Evolutionary conservation across 2,113 vertebrate species (phyloP), one percentile per base, ranked within the genome.

Genomic region (Chelonoidis abingdonii): DNA sequence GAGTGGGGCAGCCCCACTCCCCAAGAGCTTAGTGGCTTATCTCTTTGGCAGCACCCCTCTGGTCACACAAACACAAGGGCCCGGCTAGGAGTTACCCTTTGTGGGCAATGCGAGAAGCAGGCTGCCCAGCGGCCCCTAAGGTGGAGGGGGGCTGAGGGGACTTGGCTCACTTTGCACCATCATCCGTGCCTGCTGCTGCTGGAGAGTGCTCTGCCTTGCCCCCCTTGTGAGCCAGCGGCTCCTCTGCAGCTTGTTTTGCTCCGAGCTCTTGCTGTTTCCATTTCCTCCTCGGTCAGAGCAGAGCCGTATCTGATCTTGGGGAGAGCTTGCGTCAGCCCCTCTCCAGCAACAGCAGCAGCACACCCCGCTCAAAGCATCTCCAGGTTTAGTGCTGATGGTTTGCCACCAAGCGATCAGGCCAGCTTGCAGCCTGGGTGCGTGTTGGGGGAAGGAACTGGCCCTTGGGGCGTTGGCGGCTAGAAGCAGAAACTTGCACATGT

Each of bases 271-370:
- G 29, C 35, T 19, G 79, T 29, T 84, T n/a, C 87, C 83, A n/a
- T 80, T 57, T 89, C 72, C 19, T n/a, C 62, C 44, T n/a, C 10
- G 50, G 31, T 76, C 72, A 50, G 22, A 53, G 85, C 11, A 10
- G 38, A 52, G 1, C 1, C 0, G 1, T 76, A 79, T 65, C 83
- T 50, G 14, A 56, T 49, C n/a, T n/a, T 27, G 27, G 50, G n/a
- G 82, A 27, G 41, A 24, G 11, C 24, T 16, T 27, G 41, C 11
- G 12, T 47, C 75, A 78, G 41, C 27, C 24, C 7, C 7, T 25
- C 41, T 27, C 38, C 38, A 13, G 41, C 41, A 41, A 4, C 41
- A 24, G 24, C 38, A 41, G 69, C n/a, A n/a, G 9, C 65, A 22
- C 19, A 1, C n/a, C n/a, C 65, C 5, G 19, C 65, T 22, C 65